These are phyloP conservation scores for Drosophila kepulauana DNA, from an alignment of 1,140 invertebrate genomes.

Conservation along the genomic window DNA sequence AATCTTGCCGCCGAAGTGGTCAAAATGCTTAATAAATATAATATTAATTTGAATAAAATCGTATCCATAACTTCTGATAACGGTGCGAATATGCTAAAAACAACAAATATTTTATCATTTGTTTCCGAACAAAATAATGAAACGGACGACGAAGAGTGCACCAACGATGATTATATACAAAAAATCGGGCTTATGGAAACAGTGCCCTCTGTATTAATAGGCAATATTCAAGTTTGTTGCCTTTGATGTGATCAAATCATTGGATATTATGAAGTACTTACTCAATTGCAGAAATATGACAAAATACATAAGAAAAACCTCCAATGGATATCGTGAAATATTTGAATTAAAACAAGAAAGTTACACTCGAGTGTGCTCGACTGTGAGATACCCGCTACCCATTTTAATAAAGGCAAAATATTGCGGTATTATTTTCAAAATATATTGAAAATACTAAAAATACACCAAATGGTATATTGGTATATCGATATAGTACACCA, in stretches of 20 bases:
- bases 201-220: slow-evolving; percentile 5
- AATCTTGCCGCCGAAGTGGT: too few species aligned
- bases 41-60: too few species aligned
- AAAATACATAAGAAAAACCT: background rate
- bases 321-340: background rate
- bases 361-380: too few species aligned
- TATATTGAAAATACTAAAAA: too few species aligned
- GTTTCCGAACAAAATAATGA: background rate
- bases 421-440: too few species aligned
- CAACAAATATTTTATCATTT: slow-evolving; percentile 10
- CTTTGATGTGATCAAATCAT: background rate
- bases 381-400: too few species aligned
- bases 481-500: too few species aligned
- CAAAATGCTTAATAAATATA: too few species aligned
- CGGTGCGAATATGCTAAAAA: slow-evolving; percentile 12
- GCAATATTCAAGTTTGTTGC: slow-evolving; percentile 3
- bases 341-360: background rate
- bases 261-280: background rate
- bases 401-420: too few species aligned
- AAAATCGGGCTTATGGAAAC: background rate
- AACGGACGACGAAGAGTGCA: too few species aligned
- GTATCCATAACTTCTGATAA: background rate
- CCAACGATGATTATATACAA: too few species aligned
- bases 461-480: too few species aligned
- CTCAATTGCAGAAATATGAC: slow-evolving; percentile 1